Percentiles rank a stretch among this genome's conserved stretches.
These are phyloP conservation scores for Cataglyphis altisquamis DNA, from an alignment of 2,888 invertebrate species.

Conservation along the genomic window DNA sequence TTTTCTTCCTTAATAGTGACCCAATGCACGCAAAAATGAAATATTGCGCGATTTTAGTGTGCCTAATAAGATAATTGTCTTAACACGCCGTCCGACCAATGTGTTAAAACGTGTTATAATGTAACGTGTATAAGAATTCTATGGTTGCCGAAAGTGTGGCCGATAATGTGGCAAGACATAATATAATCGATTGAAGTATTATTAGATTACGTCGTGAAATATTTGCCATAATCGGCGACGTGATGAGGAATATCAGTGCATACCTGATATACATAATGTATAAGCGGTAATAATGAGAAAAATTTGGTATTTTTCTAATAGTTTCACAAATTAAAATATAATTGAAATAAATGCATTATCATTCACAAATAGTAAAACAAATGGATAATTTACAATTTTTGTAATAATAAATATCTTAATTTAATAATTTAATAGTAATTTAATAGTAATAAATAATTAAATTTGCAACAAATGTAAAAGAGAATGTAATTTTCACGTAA, in stretches of 20 bases:
- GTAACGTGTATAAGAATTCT: conserved; percentile 5
- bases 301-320: not conserved
- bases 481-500: too few species aligned
- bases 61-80: conserved; percentile 17
- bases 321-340: not conserved
- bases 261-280: not conserved
- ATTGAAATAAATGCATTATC: too few species aligned
- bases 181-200: conserved; percentile 27
- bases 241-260: conserved; percentile 21
- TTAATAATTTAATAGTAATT: too few species aligned
- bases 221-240: conserved; percentile 7
- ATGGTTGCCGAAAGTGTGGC: not conserved
- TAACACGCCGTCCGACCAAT: not conserved
- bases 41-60: conserved; percentile 10
- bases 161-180: not conserved
- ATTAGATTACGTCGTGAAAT: conserved; percentile 47
- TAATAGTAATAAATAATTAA: too few species aligned
- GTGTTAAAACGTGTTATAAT: conserved; percentile 11
- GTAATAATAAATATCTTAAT: too few species aligned
- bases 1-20: conserved; percentile 33
- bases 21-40: not conserved
- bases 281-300: conserved; percentile 16
- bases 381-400: too few species aligned
- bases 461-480: too few species aligned
- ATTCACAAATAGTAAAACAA: too few species aligned